Base-by-base conservation (phyloP, 2,888 invertebrate species). In the Sarcophaga caerulescens region DNA sequence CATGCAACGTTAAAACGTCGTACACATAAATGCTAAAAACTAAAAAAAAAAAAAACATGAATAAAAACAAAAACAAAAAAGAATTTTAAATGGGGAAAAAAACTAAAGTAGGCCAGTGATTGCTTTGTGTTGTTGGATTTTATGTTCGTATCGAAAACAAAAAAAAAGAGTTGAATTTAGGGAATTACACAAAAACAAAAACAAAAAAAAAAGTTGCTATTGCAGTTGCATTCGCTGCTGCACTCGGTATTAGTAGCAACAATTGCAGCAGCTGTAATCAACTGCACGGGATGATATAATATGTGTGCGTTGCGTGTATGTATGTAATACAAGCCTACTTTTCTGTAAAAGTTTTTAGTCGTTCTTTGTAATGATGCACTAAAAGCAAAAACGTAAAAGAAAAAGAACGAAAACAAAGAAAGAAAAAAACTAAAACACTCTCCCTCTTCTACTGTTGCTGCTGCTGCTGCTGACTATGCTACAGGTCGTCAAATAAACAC, bases 81-180 rank as follows among this genome's bases (percentile, higher is more conserved):
- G 60, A 47, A 47, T 14, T 52, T 52, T 66, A 82, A 71, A 77
- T 82, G 71, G 65, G 82, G 77, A 73, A 71, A 83, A 81, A 79
- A 79, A 69, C 47, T 76, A 86, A 86, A 86, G 84, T 86, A 86
- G 86, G 86, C 86, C 86, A 86, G 81, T 84, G 86, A 86, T 81
- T 86, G 68, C 77, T 86, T 84, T 86, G 69, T 80, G 47, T 63
- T 66, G 35, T 52, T 35, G 44, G 45, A 35, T 70, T 84, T 52
- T 52, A 52, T 17, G 17, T 52, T 52, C 14, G 52, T 5, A 75
- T 83, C 62, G 60, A 66, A 81, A 68, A 21, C 6, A 47, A 25
- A 21, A 76, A 59, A 76, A 60, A 82, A 70, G 59, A 79, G 70
- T 45, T 70, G 70, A 76, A 66, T 86, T 84, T 86, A 84, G 86